A percentile compares a stretch with the other conserved stretches of the same genome.
These are phyloP conservation scores for Melanocharis versteri DNA, from an alignment of 2,113 vertebrate species.

Conservation along the genomic window DNA sequence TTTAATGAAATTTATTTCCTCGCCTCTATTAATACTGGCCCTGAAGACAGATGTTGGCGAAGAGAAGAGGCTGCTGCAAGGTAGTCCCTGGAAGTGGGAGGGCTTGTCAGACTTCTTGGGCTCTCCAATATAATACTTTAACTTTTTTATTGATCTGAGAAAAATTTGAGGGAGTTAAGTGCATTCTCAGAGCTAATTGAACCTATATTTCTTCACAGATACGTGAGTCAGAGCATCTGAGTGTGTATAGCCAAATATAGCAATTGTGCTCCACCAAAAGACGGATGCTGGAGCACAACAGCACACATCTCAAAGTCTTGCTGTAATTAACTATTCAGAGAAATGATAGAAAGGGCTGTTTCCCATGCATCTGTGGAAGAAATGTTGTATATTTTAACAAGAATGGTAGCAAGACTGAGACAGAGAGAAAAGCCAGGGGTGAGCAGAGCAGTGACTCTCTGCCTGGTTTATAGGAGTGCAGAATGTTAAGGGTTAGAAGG, in stretches of 20 bases:
- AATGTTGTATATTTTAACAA: background rate
- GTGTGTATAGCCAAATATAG: background rate
- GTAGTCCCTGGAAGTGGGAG: background rate
- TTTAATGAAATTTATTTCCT: background rate
- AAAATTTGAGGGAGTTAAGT: slow-evolving; percentile 5
- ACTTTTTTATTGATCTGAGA: slow-evolving; percentile 24
- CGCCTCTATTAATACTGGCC: background rate
- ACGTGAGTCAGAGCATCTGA: slow-evolving; percentile 35
- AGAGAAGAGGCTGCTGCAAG: background rate
- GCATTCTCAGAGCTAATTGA: slow-evolving; percentile 13
- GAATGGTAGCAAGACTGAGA: background rate
- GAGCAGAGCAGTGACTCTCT: background rate
- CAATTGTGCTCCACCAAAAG: background rate
- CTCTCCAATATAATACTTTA: background rate
- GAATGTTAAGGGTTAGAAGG: background rate
- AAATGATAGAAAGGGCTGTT: background rate
- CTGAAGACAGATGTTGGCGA: background rate
- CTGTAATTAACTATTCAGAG: background rate
- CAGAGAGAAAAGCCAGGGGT: background rate
- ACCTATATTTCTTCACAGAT: slow-evolving; percentile 32
- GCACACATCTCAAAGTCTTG: background rate
- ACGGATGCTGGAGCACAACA: background rate
- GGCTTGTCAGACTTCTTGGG: background rate
- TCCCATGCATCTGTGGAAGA: background rate
- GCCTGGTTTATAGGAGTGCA: background rate